Evolutionary conservation across 2,888 invertebrate species (phyloP), one percentile per base, ranked within the genome.

Genomic region (Parnassius mnemosyne): DNA sequence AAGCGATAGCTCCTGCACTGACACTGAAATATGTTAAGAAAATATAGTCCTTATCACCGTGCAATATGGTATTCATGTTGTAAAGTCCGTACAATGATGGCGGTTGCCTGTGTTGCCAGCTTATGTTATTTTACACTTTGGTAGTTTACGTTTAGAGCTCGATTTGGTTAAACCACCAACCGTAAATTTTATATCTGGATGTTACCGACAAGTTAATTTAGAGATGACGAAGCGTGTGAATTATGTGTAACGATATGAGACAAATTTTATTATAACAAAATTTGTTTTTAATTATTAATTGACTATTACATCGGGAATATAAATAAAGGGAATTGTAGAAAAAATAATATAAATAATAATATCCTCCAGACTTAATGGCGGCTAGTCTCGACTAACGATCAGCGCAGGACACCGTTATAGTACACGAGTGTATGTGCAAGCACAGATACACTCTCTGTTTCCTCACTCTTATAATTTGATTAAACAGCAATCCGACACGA

Each of bases 151-250:
- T 58, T 34, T 65, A 67, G 25, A 47, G 62, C 62, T 34, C n/a
- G 51, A 10, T 56, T 63, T 61, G 10, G 16, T 11, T 49, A 11
- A 49, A 25, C 13, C 55, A 34, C 52, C 13, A 42, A 41, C n/a
- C 7, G 34, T 34, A 34, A 34, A 34, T 34, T 34, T 34, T 5
- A 7, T 34, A 34, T 34, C 34, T 34, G 34, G 34, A 7, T 34
- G 34, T 34, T 3, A 34, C 10, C 10, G 11, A 56, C 20, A 46
- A 34, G 61, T 53, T 64, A 60, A 64, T 60, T 62, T 60, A 67
- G 63, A 56, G 55, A 65, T 64, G 65, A 65, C 58, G 62, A 60
- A 60, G 65, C 61, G 60, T 63, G 65, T 65, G 60, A 65, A 67
- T 58, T 55, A 62, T 66, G 59, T 53, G 51, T 61, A 58, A 34